Conservation (phyloP, 2,888 invertebrate genomes). For the Camponotus fellah region DNA sequence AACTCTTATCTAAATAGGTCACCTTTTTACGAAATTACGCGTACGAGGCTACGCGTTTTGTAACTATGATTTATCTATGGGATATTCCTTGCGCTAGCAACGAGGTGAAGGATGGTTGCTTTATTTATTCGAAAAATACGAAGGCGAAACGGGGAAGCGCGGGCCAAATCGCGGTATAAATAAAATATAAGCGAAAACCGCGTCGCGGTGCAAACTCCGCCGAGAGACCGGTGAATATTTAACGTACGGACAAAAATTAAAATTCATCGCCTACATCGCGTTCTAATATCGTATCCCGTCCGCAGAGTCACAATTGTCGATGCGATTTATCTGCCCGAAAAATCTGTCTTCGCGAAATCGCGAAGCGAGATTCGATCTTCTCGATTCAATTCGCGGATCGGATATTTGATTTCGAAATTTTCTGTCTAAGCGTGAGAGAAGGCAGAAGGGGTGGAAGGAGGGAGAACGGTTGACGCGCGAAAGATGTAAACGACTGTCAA, state of each 20-base stretch:
- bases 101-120: slow-evolving; percentile 16
- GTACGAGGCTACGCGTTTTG: background rate
- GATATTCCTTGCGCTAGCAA: background rate
- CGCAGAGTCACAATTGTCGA: slow-evolving; percentile 10
- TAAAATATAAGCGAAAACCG: slow-evolving; percentile 54
- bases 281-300: background rate
- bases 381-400: background rate
- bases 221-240: slow-evolving; percentile 42
- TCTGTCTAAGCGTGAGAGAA: background rate
- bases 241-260: slow-evolving; percentile 55
- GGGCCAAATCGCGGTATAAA: slow-evolving; percentile 52
- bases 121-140: slow-evolving; percentile 44
- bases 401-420: background rate
- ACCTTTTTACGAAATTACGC: slow-evolving; percentile 2
- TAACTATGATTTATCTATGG: background rate
- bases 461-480: background rate
- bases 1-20: background rate
- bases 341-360: slow-evolving; percentile 17
- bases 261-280: slow-evolving; percentile 62
- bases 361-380: slow-evolving; percentile 8
- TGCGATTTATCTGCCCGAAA: background rate
- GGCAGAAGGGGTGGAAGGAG: background rate
- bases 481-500: slow-evolving; percentile 27
- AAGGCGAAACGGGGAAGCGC: slow-evolving; percentile 12
- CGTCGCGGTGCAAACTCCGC: slow-evolving; percentile 35